phyloP scores from a whole-genome alignment of 2,113 vertebrate genomes.

The Chroicocephalus ridibundus region DNA sequence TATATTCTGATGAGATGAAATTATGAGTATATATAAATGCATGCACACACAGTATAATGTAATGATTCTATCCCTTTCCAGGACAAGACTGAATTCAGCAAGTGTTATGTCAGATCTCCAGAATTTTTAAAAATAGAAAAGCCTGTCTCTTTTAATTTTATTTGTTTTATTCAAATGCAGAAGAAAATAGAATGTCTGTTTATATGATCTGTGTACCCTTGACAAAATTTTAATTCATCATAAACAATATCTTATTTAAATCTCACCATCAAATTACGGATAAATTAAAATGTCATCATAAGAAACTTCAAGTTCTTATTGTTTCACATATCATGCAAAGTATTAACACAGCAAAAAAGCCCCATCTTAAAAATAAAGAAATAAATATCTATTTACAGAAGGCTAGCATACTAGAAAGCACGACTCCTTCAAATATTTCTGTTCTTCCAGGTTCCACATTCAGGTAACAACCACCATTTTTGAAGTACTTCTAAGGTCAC shows the following conservation, averaged over 20 bases:
- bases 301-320: not conserved
- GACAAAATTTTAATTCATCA: not conserved
- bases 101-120: not conserved
- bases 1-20: not conserved
- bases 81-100: not conserved
- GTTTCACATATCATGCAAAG: not conserved
- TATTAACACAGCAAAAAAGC: not conserved
- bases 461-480: not conserved
- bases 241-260: not conserved
- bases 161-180: not conserved
- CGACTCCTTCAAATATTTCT: not conserved
- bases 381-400: not conserved
- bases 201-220: not conserved
- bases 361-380: not conserved
- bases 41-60: not conserved
- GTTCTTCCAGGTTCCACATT: not conserved
- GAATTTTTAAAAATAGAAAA: not conserved
- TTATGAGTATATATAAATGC: not conserved
- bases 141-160: not conserved
- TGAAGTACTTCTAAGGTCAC: not conserved
- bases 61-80: not conserved
- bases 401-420: not conserved
- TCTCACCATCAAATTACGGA: not conserved
- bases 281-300: not conserved
- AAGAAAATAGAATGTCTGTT: not conserved